Percentiles rank a stretch among this genome's conserved stretches.
phyloP scores from a whole-genome alignment of 2,797 vertebrate species.

The Psittacula echo region DNA sequence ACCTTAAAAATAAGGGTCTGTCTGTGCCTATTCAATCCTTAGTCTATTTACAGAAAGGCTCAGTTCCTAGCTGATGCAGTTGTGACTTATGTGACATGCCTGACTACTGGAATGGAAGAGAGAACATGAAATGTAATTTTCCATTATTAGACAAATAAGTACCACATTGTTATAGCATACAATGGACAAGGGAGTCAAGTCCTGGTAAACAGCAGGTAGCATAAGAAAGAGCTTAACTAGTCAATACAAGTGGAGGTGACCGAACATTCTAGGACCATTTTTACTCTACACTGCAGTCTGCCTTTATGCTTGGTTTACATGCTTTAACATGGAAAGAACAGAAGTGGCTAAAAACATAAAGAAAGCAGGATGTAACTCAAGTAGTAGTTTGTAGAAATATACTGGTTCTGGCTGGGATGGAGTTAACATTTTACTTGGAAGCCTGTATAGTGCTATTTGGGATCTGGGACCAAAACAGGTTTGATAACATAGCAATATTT shows the following conservation, averaged over 20 bases:
- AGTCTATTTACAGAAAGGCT: not conserved
- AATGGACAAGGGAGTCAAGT: not conserved
- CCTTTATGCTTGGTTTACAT: not conserved
- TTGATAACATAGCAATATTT: not conserved
- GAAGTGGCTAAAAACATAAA: not conserved
- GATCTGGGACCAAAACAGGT: not conserved
- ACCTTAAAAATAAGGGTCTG: not conserved
- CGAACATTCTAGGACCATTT: not conserved
- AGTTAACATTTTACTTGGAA: not conserved
- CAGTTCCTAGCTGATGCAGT: not conserved
- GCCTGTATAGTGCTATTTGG: accelerated
- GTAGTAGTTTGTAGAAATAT: not conserved
- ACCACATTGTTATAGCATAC: not conserved
- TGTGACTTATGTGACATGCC: not conserved
- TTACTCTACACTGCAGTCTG: not conserved
- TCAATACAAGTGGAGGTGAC: not conserved
- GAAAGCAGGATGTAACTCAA: not conserved
- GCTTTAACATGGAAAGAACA: not conserved
- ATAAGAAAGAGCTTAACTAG: not conserved
- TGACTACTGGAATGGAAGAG: not conserved
- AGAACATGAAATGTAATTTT: not conserved
- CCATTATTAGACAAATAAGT: not conserved
- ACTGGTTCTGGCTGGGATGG: not conserved
- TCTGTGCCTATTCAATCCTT: not conserved
- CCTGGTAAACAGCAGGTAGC: not conserved